Base-by-base conservation (phyloP, 2,113 vertebrate species). In the Hydrochoerus hydrochaeris region DNA sequence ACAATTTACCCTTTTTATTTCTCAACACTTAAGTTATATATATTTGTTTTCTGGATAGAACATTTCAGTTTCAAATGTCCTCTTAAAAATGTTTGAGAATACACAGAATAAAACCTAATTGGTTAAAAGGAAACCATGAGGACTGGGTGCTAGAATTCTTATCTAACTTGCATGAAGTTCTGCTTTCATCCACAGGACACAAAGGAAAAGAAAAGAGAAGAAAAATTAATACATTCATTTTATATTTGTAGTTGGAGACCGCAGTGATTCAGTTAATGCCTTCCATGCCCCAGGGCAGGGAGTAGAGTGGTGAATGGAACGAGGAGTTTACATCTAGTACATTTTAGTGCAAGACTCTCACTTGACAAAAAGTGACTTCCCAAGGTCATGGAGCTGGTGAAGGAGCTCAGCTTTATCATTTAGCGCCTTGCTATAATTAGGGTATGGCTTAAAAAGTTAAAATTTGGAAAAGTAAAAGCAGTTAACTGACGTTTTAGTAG, bases 321-420 rank as follows among this genome's bases (percentile, higher is more conserved):
- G 16, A 12, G 52, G 65, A 38, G 19, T 35, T 90, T 96, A 65
- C 81, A 62, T 86, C 94, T 87, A 65, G 46, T 62, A 54, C 17
- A 35, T 65, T 75, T 87, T 69, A n/a, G 35, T 57, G 65, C 41
- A 19, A 58, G 60, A 69, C 63, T 96, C 94, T 96, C 26, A 44
- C 94, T 95, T 96, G 92, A 85, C 26, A 63, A 75, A 91, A 88
- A 78, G 58, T 90, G 52, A 85, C 69, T 83, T 97, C 57, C 82
- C 94, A 97, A 94, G 95, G 96, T 97, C 96, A 92, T 80, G 46
- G 65, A 92, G 54, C 86, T 93, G 60, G 63, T 95, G 93, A 94
- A 78, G 57, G 83, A 86, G 85, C 73, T 95, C 69, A 85, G 84
- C 94, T 96, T 90, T 92, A 91, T 97, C 81, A 96, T 93, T 96